A percentile compares a stretch with the other conserved stretches of the same genome.
phyloP scores from a whole-genome alignment of 2,113 vertebrate species.

The Myotis yumanensis region DNA sequence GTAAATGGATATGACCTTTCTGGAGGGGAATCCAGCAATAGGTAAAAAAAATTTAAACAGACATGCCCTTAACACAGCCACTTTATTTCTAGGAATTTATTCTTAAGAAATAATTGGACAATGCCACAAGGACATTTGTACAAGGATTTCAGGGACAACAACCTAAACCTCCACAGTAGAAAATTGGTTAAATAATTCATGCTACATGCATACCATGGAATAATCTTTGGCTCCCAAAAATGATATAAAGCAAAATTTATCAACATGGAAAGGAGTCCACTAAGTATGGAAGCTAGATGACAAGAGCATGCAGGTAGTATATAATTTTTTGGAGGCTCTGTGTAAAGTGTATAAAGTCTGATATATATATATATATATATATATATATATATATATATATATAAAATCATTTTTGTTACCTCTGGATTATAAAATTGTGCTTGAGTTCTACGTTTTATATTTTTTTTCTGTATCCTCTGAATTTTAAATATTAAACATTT shows the following conservation, averaged over 20 bases:
- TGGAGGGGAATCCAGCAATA: neutral
- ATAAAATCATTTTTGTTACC: neutral
- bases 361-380: neutral
- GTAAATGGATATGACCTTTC: slow-evolving; percentile 11
- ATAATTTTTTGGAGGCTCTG: neutral
- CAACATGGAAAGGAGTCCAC: neutral
- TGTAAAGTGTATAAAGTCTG: neutral
- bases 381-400: too few relatives aligned
- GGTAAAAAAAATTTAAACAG: neutral
- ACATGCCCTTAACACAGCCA: neutral
- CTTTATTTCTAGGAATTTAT: neutral
- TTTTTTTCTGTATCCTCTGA: neutral
- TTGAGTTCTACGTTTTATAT: neutral
- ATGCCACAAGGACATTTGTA: neutral
- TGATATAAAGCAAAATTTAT: neutral
- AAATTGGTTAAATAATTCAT: neutral
- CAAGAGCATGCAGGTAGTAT: neutral
- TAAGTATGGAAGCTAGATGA: neutral
- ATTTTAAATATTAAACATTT: slow-evolving; percentile 46
- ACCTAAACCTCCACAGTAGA: neutral
- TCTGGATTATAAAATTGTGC: slow-evolving; percentile 17
- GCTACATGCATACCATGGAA: neutral
- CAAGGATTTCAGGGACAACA: neutral
- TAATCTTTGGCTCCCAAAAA: neutral
- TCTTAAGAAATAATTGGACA: slow-evolving; percentile 30